Percentiles rank a stretch among this genome's conserved stretches.
Evolutionary conservation across 2,888 invertebrate species (phyloP).

Genomic region (Protonemura montana): DNA sequence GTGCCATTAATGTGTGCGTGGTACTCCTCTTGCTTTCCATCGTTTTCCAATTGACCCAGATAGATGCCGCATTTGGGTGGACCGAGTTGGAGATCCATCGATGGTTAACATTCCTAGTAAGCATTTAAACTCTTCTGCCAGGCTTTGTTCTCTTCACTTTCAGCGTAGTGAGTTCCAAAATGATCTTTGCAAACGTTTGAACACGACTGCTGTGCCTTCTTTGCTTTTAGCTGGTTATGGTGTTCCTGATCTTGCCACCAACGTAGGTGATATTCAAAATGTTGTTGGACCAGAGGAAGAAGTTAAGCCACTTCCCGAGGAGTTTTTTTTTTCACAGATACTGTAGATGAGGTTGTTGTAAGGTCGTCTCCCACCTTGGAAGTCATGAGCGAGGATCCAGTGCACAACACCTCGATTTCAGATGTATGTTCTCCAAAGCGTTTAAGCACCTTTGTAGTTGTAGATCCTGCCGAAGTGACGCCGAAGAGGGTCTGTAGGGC

Average conservation of each 20-base stretch:
- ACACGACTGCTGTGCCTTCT: not conserved
- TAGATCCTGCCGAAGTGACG: not conserved
- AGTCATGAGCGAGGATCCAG: not conserved
- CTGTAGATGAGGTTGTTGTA: not conserved
- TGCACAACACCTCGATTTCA: not conserved
- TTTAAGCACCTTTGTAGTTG: not conserved
- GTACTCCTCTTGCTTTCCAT: not conserved
- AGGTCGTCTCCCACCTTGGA: not conserved
- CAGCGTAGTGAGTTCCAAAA: not conserved
- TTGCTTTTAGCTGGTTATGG: not conserved
- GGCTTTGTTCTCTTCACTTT: not conserved
- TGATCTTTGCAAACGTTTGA: not conserved
- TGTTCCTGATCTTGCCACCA: not conserved
- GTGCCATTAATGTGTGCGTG: not conserved
- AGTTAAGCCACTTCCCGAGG: not conserved
- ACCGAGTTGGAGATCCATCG: not conserved
- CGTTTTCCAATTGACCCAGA: not conserved
- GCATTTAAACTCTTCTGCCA: not conserved
- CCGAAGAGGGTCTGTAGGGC: not conserved
- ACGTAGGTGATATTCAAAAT: not conserved
- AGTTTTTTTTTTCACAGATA: not conserved
- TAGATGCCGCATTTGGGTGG: not conserved
- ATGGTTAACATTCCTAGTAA: not conserved
- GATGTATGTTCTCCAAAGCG: constrained; percentile 4
- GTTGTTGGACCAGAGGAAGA: not conserved